Base-by-base conservation (phyloP, 2,797 vertebrate genomes). In the Melanotaenia nigrans region DNA sequence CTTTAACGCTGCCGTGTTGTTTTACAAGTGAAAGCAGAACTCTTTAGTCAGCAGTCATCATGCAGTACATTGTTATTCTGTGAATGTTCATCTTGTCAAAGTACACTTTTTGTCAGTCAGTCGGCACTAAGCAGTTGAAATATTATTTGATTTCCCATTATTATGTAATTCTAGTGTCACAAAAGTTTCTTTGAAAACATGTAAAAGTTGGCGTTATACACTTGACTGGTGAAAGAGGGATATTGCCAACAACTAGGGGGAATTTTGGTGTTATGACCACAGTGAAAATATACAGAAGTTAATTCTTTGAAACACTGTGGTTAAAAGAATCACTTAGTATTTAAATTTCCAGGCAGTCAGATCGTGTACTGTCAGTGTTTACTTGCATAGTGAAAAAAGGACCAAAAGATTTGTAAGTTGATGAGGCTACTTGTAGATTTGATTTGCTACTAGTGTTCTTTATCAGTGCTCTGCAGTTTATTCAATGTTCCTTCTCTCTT, bases 81-180 rank as follows among this genome's bases (percentile, higher is more conserved):
- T 57, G 47, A 65, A 45, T 33, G 36, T 54, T 51, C 55, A 16
- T 33, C 32, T 40, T 66, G 51, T 56, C 61, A 36, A 25, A 40
- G 18, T 65, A 35, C 14, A 79, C 73, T 85, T 90, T 84, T 79
- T 82, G 71, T 61, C 58, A 33, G 47, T 75, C 47, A 35, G 28
- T 38, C 47, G 18, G 28, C 2, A 22, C n/a, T 24, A 3, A 22
- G 40, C 59, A 82, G 67, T 70, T 71, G 77, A 80, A 82, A 79
- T 25, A 33, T 32, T 63, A 71, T 54, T 42, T 42, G 35, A 65
- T 63, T 83, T 89, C 79, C 87, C 85, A 75, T 28, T 47, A 73
- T 90, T 84, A 81, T 57, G 83, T 49, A 89, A 90, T 2, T 2
- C 1, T 60, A 33, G 61, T 83, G 75, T 81, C 73, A 71, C 85